These are phyloP conservation scores for Agonopterix subpropinquella DNA, from an alignment of 2,888 invertebrate species.

Conservation along the genomic window DNA sequence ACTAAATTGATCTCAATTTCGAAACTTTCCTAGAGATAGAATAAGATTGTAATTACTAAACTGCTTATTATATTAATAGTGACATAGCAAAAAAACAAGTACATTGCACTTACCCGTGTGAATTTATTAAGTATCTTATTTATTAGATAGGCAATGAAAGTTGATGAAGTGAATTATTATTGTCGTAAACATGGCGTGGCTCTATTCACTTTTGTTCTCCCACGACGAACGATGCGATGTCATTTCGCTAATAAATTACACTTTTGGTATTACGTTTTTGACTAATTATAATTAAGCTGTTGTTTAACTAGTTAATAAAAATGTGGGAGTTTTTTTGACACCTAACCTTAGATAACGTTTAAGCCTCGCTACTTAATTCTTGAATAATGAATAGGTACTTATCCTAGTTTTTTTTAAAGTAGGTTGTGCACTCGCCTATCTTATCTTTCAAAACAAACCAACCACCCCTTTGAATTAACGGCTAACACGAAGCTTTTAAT, in stretches of 20 bases:
- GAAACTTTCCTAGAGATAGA: no score
- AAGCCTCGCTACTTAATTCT: no score
- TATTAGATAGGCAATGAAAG: constrained; percentile 50
- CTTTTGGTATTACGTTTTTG: constrained; percentile 5
- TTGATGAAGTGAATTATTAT: constrained; percentile 47
- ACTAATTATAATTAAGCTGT: constrained; percentile 18
- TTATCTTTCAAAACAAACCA: constrained; percentile 8
- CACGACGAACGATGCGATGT: constrained; percentile 54
- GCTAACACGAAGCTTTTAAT: constrained; percentile 1
- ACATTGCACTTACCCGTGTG: constrained; percentile 19
- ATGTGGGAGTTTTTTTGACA: no score
- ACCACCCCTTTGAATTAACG: not conserved
- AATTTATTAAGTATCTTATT: constrained; percentile 19
- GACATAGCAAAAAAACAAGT: no score
- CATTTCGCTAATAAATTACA: constrained; percentile 51
- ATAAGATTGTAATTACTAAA: no score
- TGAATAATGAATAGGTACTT: no score
- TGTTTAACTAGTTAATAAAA: not conserved
- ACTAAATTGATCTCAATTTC: no score
- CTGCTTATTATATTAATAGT: no score
- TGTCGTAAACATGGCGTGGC: constrained; percentile 46
- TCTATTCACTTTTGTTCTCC: constrained; percentile 59
- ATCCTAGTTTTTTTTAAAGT: no score
- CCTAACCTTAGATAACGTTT: no score
- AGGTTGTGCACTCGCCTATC: not conserved